These are phyloP conservation scores for Argynnis bischoffii DNA, from an alignment of 2,888 invertebrate species.

Conservation along the genomic window DNA sequence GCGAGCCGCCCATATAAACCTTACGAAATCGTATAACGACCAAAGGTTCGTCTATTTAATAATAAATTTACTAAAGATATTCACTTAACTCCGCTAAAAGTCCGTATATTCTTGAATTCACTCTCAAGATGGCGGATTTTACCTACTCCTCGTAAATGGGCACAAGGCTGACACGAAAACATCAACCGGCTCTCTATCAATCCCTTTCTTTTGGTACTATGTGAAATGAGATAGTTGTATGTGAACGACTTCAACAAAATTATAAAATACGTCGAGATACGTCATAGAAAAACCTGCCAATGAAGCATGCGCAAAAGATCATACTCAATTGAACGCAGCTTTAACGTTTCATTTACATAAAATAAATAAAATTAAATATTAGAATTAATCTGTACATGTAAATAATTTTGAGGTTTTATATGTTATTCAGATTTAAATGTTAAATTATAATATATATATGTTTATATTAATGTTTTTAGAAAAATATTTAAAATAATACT, in stretches of 20 bases:
- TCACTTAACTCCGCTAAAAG: constrained; percentile 76
- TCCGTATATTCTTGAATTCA: constrained; percentile 84
- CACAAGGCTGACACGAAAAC: constrained; percentile 83
- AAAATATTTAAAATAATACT: too few relatives aligned
- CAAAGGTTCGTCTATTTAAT: constrained; percentile 72
- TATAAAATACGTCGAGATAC: constrained; percentile 62
- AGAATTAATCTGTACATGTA: too few relatives aligned
- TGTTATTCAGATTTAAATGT: not conserved
- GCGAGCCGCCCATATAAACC: constrained; percentile 54
- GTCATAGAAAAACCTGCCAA: constrained; percentile 71
- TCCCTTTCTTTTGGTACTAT: constrained; percentile 68
- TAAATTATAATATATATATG: not conserved
- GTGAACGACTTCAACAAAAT: constrained; percentile 67
- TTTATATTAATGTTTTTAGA: not conserved
- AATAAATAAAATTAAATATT: not conserved
- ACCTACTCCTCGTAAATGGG: constrained; percentile 82
- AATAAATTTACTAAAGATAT: constrained; percentile 73
- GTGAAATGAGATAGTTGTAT: constrained; percentile 70
- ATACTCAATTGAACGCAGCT: constrained; percentile 61
- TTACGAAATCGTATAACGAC: constrained; percentile 56
- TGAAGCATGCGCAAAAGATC: constrained; percentile 70
- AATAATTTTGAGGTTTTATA: too few relatives aligned
- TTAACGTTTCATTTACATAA: constrained; percentile 29
- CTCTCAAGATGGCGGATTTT: constrained; percentile 86
- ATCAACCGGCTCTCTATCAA: constrained; percentile 78